Evolutionary conservation across 2,797 vertebrate genomes (phyloP), one percentile per base, ranked within the genome.

Genomic region (Alectoris magna): DNA sequence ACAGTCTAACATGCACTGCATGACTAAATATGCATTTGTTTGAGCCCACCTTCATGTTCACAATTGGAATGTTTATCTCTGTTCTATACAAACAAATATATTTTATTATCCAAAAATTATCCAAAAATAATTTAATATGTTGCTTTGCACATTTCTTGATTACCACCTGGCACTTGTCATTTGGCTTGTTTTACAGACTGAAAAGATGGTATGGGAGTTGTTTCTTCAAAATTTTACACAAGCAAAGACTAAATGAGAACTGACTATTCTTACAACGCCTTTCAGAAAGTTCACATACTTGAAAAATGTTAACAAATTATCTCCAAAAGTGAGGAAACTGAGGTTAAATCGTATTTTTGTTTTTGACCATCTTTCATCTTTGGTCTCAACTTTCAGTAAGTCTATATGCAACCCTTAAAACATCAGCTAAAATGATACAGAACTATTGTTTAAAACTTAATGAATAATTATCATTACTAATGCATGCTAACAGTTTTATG

Each of bases 21-120:
- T 9, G 41, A 41, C 31, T 11, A 23, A 9, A 22, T 22, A 18
- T 14, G 5, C 11, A 9, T 63, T 84, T 43, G 26, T 63, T n/a
- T 13, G 0, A 70, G 67, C 51, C 83, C 16, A 1, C 1, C 1
- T 59, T 90, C 41, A 31, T 44, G 46, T 46, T 31, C 51, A 46
- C 10, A 24, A 3, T 1, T 17, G 16, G 60, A 71, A 21, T 43
- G 18, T 9, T 27, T 3, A 1, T 43, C 31, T 3, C 0, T 27
- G 16, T 67, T 64, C 17, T 38, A 21, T 51, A 41, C 27, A 41
- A 41, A n/a, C n/a, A n/a, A n/a, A n/a, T n/a, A n/a, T n/a, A n/a
- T n/a, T n/a, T n/a, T n/a, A n/a, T n/a, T n/a, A n/a, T n/a, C n/a
- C n/a, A n/a, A n/a, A n/a, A n/a, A n/a, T n/a, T n/a, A n/a, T 39